Base-by-base conservation (phyloP, 1,140 invertebrate species). In the Drosophila dunni region DNA sequence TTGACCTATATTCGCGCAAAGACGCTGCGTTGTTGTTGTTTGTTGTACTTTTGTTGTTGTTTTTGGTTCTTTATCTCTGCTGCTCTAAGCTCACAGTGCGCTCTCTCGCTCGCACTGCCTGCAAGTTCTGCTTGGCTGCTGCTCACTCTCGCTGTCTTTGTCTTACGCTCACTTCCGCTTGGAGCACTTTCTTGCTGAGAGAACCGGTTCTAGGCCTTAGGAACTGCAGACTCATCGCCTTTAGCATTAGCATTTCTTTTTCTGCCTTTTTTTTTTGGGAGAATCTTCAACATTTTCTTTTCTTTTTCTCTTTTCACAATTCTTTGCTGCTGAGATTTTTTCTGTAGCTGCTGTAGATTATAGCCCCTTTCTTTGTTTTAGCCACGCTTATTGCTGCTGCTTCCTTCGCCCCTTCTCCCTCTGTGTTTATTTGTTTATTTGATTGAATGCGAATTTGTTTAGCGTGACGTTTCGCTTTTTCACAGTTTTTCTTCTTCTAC, bases 1-100 rank as follows among this genome's bases (percentile, higher is more conserved):
- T 91, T 91, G 90, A 90, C 90, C 90, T 86, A 91, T 85, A 91
- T 91, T 89, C 81, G 69, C 50, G 51, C 56, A 72, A 79, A 71
- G 73, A 75, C 64, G 64, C 67, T 67, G 33, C 38, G 54, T 57
- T 58, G 44, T 75, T 57, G 6, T 46, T 45, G 64, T 29, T 29
- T 29, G 24, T 29, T 29, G 3, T 29, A 6, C 24, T 29, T 29
- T 57, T 66, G 40, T 54, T 73, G 54, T 54, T 73, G 54, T 61
- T 56, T 57, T 51, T 79, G 77, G 65, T 83, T 83, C 81, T 86
- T 83, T 80, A 73, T 64, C 78, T 34, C 36, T 48, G 10, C 36
- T 40, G 10, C 40, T 53, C 42, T 54, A 15, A 11, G 11, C 24
- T 29, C 24, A 29, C 0, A 29, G 24, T 29, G 6, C 24, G 3